Conservation (phyloP, 2,797 vertebrate genomes). For the Anguilla anguilla region DNA sequence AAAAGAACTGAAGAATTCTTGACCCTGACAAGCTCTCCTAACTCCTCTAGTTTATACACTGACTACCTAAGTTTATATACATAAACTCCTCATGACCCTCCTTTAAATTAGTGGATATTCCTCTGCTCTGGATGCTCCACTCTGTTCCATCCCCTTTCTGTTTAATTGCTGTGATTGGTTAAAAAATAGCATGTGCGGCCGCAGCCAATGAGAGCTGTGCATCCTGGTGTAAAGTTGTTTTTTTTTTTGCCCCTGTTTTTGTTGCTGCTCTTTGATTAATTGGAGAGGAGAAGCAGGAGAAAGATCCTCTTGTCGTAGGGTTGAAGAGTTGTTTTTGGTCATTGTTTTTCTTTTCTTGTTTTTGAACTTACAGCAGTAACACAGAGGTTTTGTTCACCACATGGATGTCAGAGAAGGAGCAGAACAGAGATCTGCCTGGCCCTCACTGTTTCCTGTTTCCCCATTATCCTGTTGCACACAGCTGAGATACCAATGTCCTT, state of each 20-base stretch:
- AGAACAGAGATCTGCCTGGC: constrained; percentile 25
- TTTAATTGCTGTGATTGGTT: not conserved
- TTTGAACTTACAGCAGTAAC: constrained; percentile 31
- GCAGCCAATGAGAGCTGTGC: not conserved
- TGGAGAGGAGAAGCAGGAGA: not conserved
- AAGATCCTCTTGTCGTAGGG: constrained; percentile 28
- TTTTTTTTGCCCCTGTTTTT: not conserved
- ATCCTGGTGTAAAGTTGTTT: not conserved
- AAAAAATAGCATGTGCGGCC: not conserved
- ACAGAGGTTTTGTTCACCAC: constrained; percentile 10
- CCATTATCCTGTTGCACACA: not conserved
- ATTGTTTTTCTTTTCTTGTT: constrained; percentile 37
- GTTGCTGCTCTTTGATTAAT: not conserved
- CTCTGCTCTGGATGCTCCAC: not conserved
- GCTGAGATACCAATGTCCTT: not conserved
- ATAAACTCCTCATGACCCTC: not conserved
- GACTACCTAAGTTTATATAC: constrained; percentile 15
- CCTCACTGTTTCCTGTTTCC: not conserved
- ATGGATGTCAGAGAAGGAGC: constrained; percentile 14
- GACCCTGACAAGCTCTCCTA: too few species aligned
- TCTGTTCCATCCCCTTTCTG: not conserved
- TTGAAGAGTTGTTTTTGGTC: constrained; percentile 34
- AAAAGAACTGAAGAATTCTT: constrained; percentile 11
- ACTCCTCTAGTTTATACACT: constrained; percentile 4
- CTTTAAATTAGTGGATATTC: not conserved